Base-by-base conservation (phyloP, 2,797 vertebrate species). In the Melanotaenia parkinsoni region DNA sequence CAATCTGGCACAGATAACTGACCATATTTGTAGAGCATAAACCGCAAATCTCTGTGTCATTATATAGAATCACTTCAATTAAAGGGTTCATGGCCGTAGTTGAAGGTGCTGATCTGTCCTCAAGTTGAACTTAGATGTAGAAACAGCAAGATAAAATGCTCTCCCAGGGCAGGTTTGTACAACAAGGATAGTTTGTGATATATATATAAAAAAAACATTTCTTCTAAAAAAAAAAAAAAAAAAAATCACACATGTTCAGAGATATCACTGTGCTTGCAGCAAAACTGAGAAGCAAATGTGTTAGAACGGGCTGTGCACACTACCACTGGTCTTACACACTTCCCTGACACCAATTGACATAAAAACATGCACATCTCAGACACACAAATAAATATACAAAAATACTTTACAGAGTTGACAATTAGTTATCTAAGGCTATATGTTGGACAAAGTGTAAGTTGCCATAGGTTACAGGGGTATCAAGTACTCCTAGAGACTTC, bases 391-490 rank as follows among this genome's bases (percentile, higher is more conserved):
- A 4, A 16, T 16, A n/a, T 0, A 28, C 3, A 40, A 33, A 74
- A 1, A 60, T 20, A 53, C 24, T 8, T 57, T 14, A 54, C n/a
- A 62, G 50, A 59, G 33, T 72, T 75, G 30, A 64, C 51, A 77
- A 82, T 78, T 59, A 71, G 37, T 32, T 56, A 63, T 63, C 33
- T 73, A 59, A 58, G 80, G 53, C 69, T 72, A 75, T 64, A 67
- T 67, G 45, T 63, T 79, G 62, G 67, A 64, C 73, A 74, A 76
- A 58, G 59, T 72, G 24, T 51, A 70, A 76, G 81, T 81, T 74
- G 60, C 79, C 67, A 33, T 9, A 70, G 79, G 72, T 83, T 74
- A 76, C 37, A 20, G 56, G 45, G 59, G 65, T 63, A 28, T 56
- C 37, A 9, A n/a, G 50, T 54, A 60, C 45, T 60, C 63, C 51